A percentile compares a stretch with the other conserved stretches of the same genome.
phyloP scores from a whole-genome alignment of 2,113 vertebrate genomes.

The Excalfactoria chinensis region DNA sequence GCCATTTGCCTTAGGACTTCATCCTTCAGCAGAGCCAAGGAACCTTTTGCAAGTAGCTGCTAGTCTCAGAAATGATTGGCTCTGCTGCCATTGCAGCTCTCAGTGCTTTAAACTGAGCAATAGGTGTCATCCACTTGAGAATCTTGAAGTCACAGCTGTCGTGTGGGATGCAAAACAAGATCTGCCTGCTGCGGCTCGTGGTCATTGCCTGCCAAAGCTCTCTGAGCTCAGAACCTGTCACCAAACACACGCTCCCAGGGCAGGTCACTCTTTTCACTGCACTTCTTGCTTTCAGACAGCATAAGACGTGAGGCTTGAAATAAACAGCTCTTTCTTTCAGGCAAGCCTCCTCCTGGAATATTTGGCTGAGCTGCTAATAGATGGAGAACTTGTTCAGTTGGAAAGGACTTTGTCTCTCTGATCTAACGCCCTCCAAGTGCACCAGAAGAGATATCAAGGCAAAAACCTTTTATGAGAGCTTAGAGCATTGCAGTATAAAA shows the following conservation, averaged over 20 bases:
- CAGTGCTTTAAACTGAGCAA: background rate
- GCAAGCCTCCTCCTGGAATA: background rate
- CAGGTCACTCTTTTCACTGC: background rate
- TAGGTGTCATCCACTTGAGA: background rate
- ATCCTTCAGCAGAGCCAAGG: background rate
- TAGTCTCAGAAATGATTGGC: background rate
- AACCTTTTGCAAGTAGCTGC: background rate
- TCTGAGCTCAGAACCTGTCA: background rate
- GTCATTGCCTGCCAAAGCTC: background rate
- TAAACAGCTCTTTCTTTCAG: background rate
- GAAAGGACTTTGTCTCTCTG: constrained; percentile 34
- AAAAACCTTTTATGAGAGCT: background rate
- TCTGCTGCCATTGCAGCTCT: background rate
- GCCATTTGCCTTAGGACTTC: fast-evolving
- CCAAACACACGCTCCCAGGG: background rate
- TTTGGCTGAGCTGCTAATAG: background rate
- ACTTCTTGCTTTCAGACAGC: background rate
- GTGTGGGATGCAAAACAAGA: background rate
- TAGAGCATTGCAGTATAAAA: background rate
- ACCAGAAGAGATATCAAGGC: constrained; percentile 21
- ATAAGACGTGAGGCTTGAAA: constrained; percentile 11
- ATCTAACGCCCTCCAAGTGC: background rate
- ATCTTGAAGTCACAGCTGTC: background rate
- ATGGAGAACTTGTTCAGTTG: background rate
- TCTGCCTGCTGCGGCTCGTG: background rate